These are phyloP conservation scores for Coracopsis vasa DNA, from an alignment of 2,113 vertebrate genomes.

Conservation along the genomic window DNA sequence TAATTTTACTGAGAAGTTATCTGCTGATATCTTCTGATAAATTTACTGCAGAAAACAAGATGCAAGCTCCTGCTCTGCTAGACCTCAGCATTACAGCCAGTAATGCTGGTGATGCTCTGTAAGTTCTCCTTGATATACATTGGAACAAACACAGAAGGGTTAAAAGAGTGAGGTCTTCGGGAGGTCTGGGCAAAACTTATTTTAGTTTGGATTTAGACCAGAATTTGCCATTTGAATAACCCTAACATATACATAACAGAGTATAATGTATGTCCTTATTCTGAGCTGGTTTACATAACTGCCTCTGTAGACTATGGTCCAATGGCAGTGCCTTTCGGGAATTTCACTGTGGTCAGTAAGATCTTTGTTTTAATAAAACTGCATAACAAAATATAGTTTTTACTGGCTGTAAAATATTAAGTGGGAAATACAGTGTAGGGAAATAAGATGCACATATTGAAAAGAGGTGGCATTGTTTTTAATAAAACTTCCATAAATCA, in stretches of 20 bases:
- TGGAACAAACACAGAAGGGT: slow-evolving; percentile 17
- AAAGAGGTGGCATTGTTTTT: neutral
- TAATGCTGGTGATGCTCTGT: neutral
- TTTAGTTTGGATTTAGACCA: slow-evolving; percentile 48
- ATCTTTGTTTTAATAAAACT: slow-evolving; percentile 48
- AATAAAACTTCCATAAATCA: slow-evolving; percentile 1
- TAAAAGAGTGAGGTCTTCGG: neutral
- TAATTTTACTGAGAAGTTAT: neutral
- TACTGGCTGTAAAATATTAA: slow-evolving; percentile 45
- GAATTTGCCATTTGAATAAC: slow-evolving; percentile 56
- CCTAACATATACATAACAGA: slow-evolving; percentile 44
- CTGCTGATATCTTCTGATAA: neutral
- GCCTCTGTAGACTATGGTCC: slow-evolving; percentile 20
- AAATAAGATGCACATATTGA: slow-evolving; percentile 10
- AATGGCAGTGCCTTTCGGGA: neutral
- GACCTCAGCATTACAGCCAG: neutral
- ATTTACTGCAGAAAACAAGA: neutral
- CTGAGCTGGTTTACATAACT: slow-evolving; percentile 53
- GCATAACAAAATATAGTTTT: slow-evolving; percentile 3
- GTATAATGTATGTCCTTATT: slow-evolving; percentile 45
- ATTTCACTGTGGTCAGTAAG: slow-evolving; percentile 25
- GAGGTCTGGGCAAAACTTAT: slow-evolving; percentile 20
- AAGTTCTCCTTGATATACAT: neutral
- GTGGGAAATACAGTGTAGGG: slow-evolving; percentile 6
- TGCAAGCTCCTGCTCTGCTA: neutral